Percentiles rank a stretch among this genome's conserved stretches.
phyloP scores from a whole-genome alignment of 2,888 invertebrate species.

The Stenolophus ochropezus region DNA sequence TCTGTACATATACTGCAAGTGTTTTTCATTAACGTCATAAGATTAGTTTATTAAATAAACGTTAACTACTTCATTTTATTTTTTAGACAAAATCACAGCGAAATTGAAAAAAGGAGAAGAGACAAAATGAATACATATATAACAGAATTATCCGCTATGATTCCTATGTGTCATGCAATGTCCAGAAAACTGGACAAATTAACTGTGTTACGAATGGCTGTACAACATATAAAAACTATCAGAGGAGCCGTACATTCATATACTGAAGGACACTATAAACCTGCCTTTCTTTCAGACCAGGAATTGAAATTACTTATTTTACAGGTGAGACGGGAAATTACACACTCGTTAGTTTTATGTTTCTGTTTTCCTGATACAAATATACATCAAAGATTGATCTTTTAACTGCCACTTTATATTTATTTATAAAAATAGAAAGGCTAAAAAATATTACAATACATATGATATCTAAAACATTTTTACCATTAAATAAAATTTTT shows the following conservation, averaged over 20 bases:
- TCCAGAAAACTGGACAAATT: slow-evolving; percentile 94
- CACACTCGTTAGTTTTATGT: slow-evolving; percentile 1
- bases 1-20: too few relatives aligned
- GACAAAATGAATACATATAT: slow-evolving; percentile 99
- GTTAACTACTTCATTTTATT: not conserved
- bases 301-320: slow-evolving; percentile 91
- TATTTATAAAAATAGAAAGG: too few relatives aligned
- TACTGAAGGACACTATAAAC: slow-evolving; percentile 85
- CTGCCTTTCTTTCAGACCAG: slow-evolving; percentile 88
- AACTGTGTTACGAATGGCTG: slow-evolving; percentile 93
- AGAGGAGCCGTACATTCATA: slow-evolving; percentile 83
- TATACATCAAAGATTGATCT: not conserved
- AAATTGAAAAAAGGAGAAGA: slow-evolving; percentile 94
- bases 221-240: slow-evolving; percentile 91
- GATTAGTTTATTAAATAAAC: too few relatives aligned
- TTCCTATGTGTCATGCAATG: slow-evolving; percentile 96
- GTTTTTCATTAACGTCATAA: too few relatives aligned
- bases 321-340: slow-evolving; percentile 73
- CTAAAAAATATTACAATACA: too few relatives aligned
- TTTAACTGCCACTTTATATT: too few relatives aligned
- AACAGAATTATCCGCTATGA: slow-evolving; percentile 89
- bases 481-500: too few relatives aligned
- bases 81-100: slow-evolving; percentile 95
- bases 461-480: too few relatives aligned
- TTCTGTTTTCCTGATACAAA: not conserved